Conservation (phyloP, 2,797 vertebrate genomes). For the Etheostoma perlongum region DNA sequence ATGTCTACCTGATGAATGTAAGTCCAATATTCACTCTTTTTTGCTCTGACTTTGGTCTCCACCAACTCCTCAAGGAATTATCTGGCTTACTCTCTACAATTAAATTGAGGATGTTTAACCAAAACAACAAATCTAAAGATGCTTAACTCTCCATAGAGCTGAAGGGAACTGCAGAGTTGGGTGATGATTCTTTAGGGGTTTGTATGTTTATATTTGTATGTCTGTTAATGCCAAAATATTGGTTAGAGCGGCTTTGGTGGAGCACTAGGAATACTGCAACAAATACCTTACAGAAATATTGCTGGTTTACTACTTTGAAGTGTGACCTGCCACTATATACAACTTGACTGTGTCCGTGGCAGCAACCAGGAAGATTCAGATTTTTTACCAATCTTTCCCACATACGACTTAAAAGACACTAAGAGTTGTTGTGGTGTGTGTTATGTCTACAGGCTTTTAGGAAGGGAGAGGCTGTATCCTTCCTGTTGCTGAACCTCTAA, state of each 20-base stretch:
- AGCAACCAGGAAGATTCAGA: neutral
- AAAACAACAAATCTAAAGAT: neutral
- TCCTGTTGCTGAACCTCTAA: slow-evolving; percentile 69
- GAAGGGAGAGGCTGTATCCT: slow-evolving; percentile 81
- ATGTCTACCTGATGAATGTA: neutral
- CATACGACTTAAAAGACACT: slow-evolving; percentile 23
- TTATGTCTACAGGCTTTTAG: slow-evolving; percentile 67
- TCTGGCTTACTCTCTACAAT: neutral
- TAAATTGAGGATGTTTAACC: neutral
- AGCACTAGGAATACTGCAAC: neutral
- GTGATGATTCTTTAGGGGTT: neutral
- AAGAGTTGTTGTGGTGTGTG: slow-evolving; percentile 45
- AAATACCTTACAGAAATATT: neutral
- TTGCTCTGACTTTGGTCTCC: neutral
- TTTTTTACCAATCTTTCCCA: slow-evolving; percentile 11
- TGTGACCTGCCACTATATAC: neutral
- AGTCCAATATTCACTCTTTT: neutral
- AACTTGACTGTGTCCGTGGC: neutral
- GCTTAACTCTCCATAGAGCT: neutral
- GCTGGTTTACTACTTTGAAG: neutral
- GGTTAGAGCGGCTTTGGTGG: neutral
- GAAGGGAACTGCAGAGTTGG: neutral
- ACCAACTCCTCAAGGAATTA: neutral
- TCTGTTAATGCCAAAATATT: neutral
- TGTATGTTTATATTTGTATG: neutral